Conservation (phyloP, 2,888 invertebrate genomes). For the Eledone cirrhosa region DNA sequence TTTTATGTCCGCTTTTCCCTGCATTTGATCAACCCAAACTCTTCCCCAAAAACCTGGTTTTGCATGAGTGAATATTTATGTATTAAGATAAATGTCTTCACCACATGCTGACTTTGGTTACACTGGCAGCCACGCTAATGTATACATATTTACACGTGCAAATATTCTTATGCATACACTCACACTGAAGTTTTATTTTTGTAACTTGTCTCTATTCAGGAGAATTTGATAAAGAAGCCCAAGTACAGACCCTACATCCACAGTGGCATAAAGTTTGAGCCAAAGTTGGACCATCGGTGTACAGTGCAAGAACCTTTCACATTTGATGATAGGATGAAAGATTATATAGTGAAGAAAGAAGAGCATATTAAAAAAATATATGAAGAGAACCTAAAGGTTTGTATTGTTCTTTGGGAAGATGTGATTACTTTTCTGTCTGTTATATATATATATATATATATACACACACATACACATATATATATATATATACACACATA, state of each 20-base stretch:
- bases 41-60: too few relatives aligned
- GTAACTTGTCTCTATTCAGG: neutral
- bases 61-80: neutral
- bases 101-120: neutral
- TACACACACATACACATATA: neutral
- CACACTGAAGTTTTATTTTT: too few relatives aligned
- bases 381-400: constrained; percentile 61
- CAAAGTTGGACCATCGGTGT: constrained; percentile 50
- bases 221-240: constrained; percentile 30
- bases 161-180: too few relatives aligned
- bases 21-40: too few relatives aligned
- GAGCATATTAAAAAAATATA: constrained; percentile 71
- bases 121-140: too few relatives aligned
- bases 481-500: too few relatives aligned
- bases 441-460: neutral
- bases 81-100: neutral
- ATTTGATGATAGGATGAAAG: constrained; percentile 76
- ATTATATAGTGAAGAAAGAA: constrained; percentile 72
- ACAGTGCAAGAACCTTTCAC: constrained; percentile 73
- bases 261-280: constrained; percentile 57
- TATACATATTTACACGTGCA: too few relatives aligned
- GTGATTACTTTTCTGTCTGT: neutral
- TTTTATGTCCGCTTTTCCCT: too few relatives aligned
- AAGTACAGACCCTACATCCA: constrained; percentile 51
- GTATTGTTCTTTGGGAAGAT: constrained; percentile 1